These are phyloP conservation scores for Syndactyla subalaris DNA, from an alignment of 2,797 vertebrate genomes.

Conservation along the genomic window DNA sequence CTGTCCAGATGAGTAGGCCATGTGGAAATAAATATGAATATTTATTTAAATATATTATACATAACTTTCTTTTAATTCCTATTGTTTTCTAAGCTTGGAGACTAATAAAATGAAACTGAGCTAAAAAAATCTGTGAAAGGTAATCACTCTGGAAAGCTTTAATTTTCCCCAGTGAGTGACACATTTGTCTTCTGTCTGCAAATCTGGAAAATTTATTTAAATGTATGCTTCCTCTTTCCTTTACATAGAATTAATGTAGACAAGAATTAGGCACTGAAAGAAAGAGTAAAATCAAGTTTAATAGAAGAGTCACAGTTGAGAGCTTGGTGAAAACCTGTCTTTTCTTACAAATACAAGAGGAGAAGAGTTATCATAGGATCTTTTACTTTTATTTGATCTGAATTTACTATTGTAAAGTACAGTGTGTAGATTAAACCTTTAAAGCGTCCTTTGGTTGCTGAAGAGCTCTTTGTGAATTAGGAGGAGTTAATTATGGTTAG, in stretches of 20 bases:
- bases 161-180: slow-evolving; percentile 39
- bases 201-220: slow-evolving; percentile 67
- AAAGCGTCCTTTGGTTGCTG: neutral
- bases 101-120: slow-evolving; percentile 25
- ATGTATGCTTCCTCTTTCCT: slow-evolving; percentile 44
- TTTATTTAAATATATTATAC: slow-evolving; percentile 26
- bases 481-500: neutral
- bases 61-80: slow-evolving; percentile 26
- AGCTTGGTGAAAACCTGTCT: neutral
- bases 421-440: neutral
- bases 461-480: neutral
- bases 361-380: neutral
- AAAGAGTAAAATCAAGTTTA: slow-evolving; percentile 27
- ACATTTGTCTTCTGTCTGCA: slow-evolving; percentile 54
- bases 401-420: neutral
- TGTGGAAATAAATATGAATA: slow-evolving; percentile 21
- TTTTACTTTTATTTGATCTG: slow-evolving; percentile 1
- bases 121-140: neutral
- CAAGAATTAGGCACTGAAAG: slow-evolving; percentile 11
- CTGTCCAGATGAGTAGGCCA: neutral
- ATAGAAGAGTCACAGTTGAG: neutral
- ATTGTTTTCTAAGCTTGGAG: slow-evolving; percentile 7
- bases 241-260: slow-evolving; percentile 39
- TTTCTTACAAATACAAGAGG: neutral
- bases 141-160: slow-evolving; percentile 40